Percentiles rank a stretch among this genome's conserved stretches.
Evolutionary conservation across 2,888 invertebrate species (phyloP).

Genomic region (Cheilosia grossa): DNA sequence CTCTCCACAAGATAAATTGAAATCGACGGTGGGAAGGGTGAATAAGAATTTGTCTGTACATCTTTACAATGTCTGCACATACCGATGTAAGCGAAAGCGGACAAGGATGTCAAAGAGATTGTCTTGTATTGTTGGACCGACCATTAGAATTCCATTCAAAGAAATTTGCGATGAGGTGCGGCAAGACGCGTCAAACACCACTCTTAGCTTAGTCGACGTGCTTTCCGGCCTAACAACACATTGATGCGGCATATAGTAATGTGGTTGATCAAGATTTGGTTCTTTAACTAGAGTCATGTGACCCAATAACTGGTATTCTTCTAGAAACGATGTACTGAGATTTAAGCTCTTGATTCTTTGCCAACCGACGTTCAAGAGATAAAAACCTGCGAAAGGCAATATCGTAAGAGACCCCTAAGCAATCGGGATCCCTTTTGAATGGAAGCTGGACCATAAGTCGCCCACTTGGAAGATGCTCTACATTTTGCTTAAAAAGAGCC

Average conservation of each 20-base stretch:
- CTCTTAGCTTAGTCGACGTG: not conserved
- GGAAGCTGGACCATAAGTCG: not conserved
- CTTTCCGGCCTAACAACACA: slow-evolving; percentile 6
- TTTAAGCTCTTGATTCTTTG: too few species aligned
- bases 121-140: not conserved
- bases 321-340: too few species aligned
- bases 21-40: not conserved
- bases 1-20: not conserved
- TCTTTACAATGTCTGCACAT: not conserved
- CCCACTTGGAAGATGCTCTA: not conserved
- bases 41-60: not conserved
- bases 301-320: too few species aligned
- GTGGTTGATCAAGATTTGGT: slow-evolving; percentile 20
- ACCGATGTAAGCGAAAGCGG: not conserved
- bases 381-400: too few species aligned
- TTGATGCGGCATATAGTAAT: slow-evolving; percentile 1
- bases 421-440: too few species aligned
- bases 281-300: too few species aligned
- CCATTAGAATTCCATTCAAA: not conserved
- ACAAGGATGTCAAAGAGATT: too few species aligned
- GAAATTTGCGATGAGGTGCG: not conserved
- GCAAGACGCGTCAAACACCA: not conserved
- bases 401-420: too few species aligned
- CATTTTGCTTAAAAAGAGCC: not conserved
- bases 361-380: too few species aligned